phyloP scores from a whole-genome alignment of 2,888 invertebrate genomes.

The Mimas tiliae region DNA sequence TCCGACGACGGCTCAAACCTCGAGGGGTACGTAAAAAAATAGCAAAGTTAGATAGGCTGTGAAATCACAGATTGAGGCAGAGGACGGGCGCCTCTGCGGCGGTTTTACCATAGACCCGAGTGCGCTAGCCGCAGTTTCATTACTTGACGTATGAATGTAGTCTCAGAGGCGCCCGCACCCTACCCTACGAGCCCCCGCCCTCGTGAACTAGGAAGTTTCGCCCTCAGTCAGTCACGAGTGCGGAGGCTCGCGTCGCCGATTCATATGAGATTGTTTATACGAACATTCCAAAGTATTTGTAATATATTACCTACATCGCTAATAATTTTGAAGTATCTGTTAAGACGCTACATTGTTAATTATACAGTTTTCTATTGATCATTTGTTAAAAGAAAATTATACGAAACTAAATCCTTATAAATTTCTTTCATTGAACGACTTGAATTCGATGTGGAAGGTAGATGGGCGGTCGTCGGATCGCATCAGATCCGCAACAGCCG shows the following conservation, averaged over 20 bases:
- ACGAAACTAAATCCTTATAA: constrained; percentile 83
- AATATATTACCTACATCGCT: constrained; percentile 83
- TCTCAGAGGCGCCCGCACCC: constrained; percentile 33
- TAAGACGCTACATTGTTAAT: constrained; percentile 85
- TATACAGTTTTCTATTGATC: constrained; percentile 85
- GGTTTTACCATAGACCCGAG: constrained; percentile 66
- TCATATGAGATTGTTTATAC: constrained; percentile 81
- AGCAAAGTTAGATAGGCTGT: constrained; percentile 67
- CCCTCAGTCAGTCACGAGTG: constrained; percentile 32
- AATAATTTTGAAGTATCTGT: constrained; percentile 84
- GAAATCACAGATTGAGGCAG: constrained; percentile 45
- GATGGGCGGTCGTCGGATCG: constrained; percentile 30
- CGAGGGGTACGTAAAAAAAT: constrained; percentile 73
- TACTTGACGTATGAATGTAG: constrained; percentile 44
- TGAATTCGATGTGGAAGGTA: constrained; percentile 32
- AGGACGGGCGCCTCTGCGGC: constrained; percentile 37
- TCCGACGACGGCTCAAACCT: constrained; percentile 50
- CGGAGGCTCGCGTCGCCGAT: constrained; percentile 57
- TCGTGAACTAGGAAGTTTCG: constrained; percentile 4
- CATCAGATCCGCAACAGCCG: constrained; percentile 30
- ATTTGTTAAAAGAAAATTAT: constrained; percentile 86
- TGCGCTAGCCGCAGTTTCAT: constrained; percentile 48
- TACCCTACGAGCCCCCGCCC: constrained; percentile 3
- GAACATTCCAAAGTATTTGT: constrained; percentile 85
- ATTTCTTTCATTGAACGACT: constrained; percentile 61